Base-by-base conservation (phyloP, 2,797 vertebrate species). In the Rhabdomys pumilio region DNA sequence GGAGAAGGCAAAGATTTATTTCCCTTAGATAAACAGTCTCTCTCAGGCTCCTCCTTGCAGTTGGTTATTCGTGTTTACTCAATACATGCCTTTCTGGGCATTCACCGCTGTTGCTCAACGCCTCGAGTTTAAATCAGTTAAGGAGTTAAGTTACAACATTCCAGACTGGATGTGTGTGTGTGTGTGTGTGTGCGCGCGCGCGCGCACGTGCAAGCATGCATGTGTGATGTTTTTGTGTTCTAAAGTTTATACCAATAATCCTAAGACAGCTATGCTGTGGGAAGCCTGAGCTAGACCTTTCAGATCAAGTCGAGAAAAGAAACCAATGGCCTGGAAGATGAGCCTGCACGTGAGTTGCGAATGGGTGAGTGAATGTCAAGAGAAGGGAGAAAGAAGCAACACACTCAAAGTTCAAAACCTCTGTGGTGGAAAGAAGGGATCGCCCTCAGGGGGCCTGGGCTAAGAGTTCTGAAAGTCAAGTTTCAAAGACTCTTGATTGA, bases 71-170 rank as follows among this genome's bases (percentile, higher is more conserved):
- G 26, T 86, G 55, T 91, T 93, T 96, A 97, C 38, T 86, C 55
- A 92, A n/a, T 69, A 92, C 50, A 76, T 91, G 93, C 91, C 77
- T 96, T 93, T 97, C 94, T 57, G 63, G 17, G 17, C 26, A 91
- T 38, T 96, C 77, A 69, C 81, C 53, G 47, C 82, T 79, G 63
- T 26, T 93, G 93, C 84, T 94, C 94, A 94, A 95, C 38, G 77
- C 76, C 17, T 92, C 20, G 63, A 59, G 90, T 92, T 90, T 88
- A 89, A 95, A 92, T 90, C 47, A 92, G 73, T 75, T 84, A 90
- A 83, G 75, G 87, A 94, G 83, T 89, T 96, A 91, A 97, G 92
- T 91, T 57, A 96, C n/a, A 57, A 77, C 72, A 97, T 53, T 85
- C 57, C 14, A 84, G 55, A 73, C n/a, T 41, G 76, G 83, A 57